A percentile compares a stretch with the other conserved stretches of the same genome.
Evolutionary conservation across 2,113 vertebrate species (phyloP).

Genomic region (Ptilonorhynchus violaceus): DNA sequence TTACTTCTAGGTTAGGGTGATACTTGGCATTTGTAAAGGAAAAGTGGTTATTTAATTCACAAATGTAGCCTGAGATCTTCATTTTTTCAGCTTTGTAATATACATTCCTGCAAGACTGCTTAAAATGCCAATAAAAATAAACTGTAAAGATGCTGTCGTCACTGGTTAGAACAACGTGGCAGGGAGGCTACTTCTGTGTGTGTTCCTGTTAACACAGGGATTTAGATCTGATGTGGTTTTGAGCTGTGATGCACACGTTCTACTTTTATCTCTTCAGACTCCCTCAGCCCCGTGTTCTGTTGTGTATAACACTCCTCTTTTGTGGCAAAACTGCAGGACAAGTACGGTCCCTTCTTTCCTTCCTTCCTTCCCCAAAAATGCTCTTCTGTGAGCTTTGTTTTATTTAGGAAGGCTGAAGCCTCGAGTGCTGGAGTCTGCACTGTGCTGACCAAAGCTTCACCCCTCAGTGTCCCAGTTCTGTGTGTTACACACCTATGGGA

Average conservation of each 20-base stretch:
- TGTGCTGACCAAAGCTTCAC: background rate
- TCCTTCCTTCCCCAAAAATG: background rate
- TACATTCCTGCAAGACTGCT: background rate
- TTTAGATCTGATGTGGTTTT: background rate
- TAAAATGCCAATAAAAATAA: background rate
- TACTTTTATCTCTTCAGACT: background rate
- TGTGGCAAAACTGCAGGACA: background rate
- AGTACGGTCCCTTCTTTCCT: background rate
- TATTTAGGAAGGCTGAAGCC: background rate
- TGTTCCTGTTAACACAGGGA: background rate
- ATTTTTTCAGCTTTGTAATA: background rate
- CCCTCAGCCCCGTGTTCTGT: background rate
- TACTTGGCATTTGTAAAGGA: background rate
- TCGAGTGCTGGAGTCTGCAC: fast-evolving
- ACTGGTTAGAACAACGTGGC: fast-evolving
- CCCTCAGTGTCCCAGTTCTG: background rate
- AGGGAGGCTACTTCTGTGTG: background rate
- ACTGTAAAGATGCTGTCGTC: background rate
- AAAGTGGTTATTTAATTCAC: background rate
- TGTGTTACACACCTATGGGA: background rate
- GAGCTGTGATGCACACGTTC: background rate
- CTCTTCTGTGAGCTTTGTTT: background rate
- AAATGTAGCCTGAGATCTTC: background rate
- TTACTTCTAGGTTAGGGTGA: background rate
- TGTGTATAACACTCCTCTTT: background rate